Evolutionary conservation across 92 coral and sea anemone species (phyloP), one percentile per base, ranked within the genome.

Genomic region (Diadumene lineata): DNA sequence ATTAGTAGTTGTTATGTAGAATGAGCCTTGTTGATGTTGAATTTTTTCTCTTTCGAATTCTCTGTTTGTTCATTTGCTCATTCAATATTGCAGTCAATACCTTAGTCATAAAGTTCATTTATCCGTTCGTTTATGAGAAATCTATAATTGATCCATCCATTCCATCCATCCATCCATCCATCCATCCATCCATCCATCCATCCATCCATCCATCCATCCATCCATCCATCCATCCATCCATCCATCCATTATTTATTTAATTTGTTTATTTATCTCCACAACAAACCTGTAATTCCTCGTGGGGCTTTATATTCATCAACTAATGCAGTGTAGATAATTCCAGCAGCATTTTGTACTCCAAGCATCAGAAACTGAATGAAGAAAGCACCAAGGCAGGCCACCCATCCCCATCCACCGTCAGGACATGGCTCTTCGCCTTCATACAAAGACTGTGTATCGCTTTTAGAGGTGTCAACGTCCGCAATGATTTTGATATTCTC

Each of bases 331-430:
- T 91, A 91, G 27, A 91, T 82, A 61, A 91, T 91, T 33, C 97
- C 97, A 7, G 92, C 92, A 25, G 93, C 75, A 75, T 91, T 91
- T 70, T 84, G 93, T 79, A 88, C 90, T 22, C 97, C 97, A 8
- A 91, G 90, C 73, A 68, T 88, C 13, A 91, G 72, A 72, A 91
- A 91, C 83, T 91, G 97, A 21, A 88, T 86, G 70, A 91, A 86
- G 77, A 91, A 91, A 31, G 97, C 97, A 24, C 93, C 90, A 22
- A 88, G 73, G 82, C 97, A 91, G 21, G 88, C 97, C 1, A 88
- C 88, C 93, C 90, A 91, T 8, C 97, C 97, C 97, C 97, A 91
- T 24, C 93, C 90, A n/a, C 93, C 97, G 56, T 87, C 92, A 34
- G 92, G 97, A 56, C 85, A 87, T 15, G 88, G 79, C 58, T 77